phyloP scores from a whole-genome alignment of 2,113 vertebrate genomes.

The Camelus bactrianus region DNA sequence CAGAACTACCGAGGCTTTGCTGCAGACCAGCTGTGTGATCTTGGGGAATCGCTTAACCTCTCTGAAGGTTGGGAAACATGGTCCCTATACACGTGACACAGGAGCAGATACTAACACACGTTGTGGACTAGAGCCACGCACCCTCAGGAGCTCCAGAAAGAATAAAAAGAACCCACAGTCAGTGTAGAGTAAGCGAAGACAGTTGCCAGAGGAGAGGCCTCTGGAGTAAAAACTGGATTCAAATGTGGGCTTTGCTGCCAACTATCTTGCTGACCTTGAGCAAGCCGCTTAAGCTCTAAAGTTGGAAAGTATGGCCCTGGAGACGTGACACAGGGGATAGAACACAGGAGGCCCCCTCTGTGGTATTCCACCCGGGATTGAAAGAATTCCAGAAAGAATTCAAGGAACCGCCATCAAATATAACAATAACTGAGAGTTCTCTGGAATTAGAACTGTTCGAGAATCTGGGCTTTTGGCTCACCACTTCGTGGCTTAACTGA shows the following conservation, averaged over 20 bases:
- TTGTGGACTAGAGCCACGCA: not conserved
- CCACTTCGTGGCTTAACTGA: not conserved
- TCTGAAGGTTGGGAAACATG: not conserved
- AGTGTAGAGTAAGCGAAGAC: not conserved
- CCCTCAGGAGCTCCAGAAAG: not conserved
- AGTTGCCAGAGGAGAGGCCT: not conserved
- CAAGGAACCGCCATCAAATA: not conserved
- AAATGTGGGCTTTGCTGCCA: not conserved
- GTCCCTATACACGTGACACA: not conserved
- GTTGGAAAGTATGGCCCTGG: conserved; percentile 2
- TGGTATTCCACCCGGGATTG: not conserved
- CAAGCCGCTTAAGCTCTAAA: not conserved
- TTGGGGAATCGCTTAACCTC: not conserved
- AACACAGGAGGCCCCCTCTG: not conserved
- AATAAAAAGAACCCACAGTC: not conserved
- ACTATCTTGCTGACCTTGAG: conserved; percentile 46
- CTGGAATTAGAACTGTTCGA: not conserved
- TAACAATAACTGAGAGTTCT: not conserved
- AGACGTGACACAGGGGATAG: not conserved
- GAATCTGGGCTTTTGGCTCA: not conserved
- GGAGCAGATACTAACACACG: not conserved
- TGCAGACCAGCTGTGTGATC: not conserved
- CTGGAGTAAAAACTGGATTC: not conserved
- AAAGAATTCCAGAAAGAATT: not conserved
- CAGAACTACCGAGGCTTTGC: not conserved